Evolutionary conservation across 2,888 invertebrate species (phyloP).

Genomic region (Blastobasis adustella): DNA sequence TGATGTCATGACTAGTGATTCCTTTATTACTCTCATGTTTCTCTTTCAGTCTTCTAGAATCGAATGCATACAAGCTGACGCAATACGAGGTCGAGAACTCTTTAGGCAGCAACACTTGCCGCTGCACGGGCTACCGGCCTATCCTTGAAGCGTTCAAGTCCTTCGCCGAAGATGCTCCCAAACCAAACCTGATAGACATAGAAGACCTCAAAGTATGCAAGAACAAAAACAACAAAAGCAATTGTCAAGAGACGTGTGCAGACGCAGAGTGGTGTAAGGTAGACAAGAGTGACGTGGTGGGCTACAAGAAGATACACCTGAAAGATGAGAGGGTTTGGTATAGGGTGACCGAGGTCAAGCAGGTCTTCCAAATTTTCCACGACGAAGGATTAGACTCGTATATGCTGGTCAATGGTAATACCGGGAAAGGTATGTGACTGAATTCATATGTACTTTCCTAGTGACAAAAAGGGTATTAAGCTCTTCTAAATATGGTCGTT

Average conservation of each 20-base stretch:
- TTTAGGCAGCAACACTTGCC: slow-evolving; percentile 81
- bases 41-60: slow-evolving; percentile 43
- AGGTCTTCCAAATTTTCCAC: slow-evolving; percentile 63
- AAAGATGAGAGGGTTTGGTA: slow-evolving; percentile 65
- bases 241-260: slow-evolving; percentile 37
- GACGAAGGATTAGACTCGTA: slow-evolving; percentile 59
- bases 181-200: slow-evolving; percentile 31
- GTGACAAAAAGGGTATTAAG: too few species aligned
- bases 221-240: slow-evolving; percentile 20
- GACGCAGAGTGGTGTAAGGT: slow-evolving; percentile 18
- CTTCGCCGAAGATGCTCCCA: slow-evolving; percentile 64
- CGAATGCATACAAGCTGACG: slow-evolving; percentile 50
- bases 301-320: slow-evolving; percentile 22
- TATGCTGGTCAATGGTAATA: slow-evolving; percentile 81
- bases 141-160: slow-evolving; percentile 79
- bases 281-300: too few species aligned
- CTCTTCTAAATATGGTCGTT: too few species aligned
- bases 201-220: slow-evolving; percentile 43
- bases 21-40: not conserved
- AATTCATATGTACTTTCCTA: too few species aligned
- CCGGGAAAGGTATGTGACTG: slow-evolving; percentile 74
- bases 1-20: not conserved
- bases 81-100: slow-evolving; percentile 80
- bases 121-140: slow-evolving; percentile 81
- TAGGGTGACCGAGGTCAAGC: slow-evolving; percentile 60